Conservation (phyloP, 2,797 vertebrate genomes). For the Nannoperca obscura region DNA sequence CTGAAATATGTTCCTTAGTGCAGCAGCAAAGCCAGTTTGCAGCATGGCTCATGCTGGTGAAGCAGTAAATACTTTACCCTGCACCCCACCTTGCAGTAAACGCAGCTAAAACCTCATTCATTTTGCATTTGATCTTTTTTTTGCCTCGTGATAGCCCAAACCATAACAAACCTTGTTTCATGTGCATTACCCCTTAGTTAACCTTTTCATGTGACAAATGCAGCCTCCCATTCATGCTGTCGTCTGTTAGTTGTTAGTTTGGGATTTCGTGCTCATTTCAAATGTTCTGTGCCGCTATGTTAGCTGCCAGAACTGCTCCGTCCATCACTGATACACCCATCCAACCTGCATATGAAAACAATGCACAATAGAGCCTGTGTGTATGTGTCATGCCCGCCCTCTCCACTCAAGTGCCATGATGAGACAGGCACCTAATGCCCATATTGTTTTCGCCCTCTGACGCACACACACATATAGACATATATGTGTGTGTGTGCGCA, state of each 20-base stretch:
- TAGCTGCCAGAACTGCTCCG: slow-evolving; percentile 32
- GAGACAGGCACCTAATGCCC: slow-evolving; percentile 69
- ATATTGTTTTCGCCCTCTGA: slow-evolving; percentile 44
- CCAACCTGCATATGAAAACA: slow-evolving; percentile 55
- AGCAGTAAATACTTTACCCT: not conserved
- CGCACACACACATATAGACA: slow-evolving; percentile 38
- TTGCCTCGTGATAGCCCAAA: not conserved
- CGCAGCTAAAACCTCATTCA: not conserved
- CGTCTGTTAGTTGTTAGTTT: slow-evolving; percentile 29
- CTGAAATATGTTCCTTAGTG: too few species aligned
- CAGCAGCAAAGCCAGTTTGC: not conserved
- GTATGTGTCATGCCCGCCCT: slow-evolving; percentile 40
- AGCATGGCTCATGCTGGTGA: not conserved
- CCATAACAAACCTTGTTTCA: not conserved
- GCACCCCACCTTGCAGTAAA: not conserved
- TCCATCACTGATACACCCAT: slow-evolving; percentile 43
- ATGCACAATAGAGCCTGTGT: slow-evolving; percentile 74
- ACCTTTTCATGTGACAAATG: slow-evolving; percentile 15
- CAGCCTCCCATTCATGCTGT: not conserved
- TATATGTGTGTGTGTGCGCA: slow-evolving; percentile 25
- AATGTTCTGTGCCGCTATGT: slow-evolving; percentile 6
- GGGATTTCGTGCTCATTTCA: slow-evolving; percentile 48
- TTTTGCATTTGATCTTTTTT: not conserved
- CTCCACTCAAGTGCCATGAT: slow-evolving; percentile 34
- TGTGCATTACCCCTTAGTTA: slow-evolving; percentile 3